These are phyloP conservation scores for Lepidocyrtoides sp. DNA, from an alignment of 2,888 invertebrate genomes.

Conservation along the genomic window DNA sequence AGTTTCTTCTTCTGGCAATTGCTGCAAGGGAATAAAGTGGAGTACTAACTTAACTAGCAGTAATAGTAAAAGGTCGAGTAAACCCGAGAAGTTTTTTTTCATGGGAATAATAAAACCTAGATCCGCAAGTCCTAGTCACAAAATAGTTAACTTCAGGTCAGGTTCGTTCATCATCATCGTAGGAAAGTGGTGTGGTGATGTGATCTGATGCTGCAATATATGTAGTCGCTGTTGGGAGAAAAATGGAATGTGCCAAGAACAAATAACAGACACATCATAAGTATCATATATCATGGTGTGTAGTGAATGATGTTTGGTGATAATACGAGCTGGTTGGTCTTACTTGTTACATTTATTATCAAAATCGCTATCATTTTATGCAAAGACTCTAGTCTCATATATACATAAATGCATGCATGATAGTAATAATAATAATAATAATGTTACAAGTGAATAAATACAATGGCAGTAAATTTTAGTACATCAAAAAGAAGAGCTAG, in stretches of 20 bases:
- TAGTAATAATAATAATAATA: not conserved
- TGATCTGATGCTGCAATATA: slow-evolving; percentile 6
- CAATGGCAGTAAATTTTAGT: no score
- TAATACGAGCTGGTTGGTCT: slow-evolving; percentile 43
- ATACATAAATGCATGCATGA: not conserved
- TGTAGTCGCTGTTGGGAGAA: slow-evolving; percentile 14
- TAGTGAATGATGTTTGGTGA: slow-evolving; percentile 48
- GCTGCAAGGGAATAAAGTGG: not conserved
- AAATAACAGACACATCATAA: slow-evolving; percentile 59
- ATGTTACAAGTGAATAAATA: no score
- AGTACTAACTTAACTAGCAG: not conserved
- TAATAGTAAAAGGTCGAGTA: slow-evolving; percentile 73
- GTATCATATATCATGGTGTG: slow-evolving; percentile 65
- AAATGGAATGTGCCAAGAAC: slow-evolving; percentile 79
- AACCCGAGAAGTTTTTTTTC: slow-evolving; percentile 75
- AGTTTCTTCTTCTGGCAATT: not conserved
- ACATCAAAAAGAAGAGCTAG: no score
- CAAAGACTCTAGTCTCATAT: slow-evolving; percentile 12
- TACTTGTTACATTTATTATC: slow-evolving; percentile 59
- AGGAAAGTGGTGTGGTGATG: not conserved
- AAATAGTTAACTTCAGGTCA: slow-evolving; percentile 74
- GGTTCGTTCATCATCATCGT: slow-evolving; percentile 28
- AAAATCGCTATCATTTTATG: slow-evolving; percentile 62
- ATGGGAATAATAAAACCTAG: slow-evolving; percentile 82
- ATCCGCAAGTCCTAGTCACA: slow-evolving; percentile 70